Base-by-base conservation (phyloP, 2,113 vertebrate species). In the Poicephalus gulielmi region DNA sequence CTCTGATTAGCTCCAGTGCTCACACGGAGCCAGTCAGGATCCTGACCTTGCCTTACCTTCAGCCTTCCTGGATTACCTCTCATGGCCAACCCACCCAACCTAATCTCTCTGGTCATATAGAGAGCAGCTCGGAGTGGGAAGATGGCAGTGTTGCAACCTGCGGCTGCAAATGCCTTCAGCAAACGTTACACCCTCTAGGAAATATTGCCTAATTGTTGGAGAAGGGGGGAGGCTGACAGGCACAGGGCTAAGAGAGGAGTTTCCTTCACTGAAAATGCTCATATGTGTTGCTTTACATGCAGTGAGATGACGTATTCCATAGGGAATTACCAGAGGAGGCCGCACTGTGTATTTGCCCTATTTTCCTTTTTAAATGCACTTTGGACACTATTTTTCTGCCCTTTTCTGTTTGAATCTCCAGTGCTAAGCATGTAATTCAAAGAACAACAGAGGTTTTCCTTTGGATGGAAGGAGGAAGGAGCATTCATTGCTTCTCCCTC, bases 201-300 rank as follows among this genome's bases (percentile, higher is more conserved):
- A 96, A 75, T 14, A 8, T 83, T 88, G 90, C 87, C 93, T 31
- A 50, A 80, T 15, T 23, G 55, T 11, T n/a, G 81, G 50, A 67
- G 71, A 28, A 44, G 23, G 71, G 80, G 76, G 83, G 84, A 91
- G 87, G 75, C 75, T 7, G 75, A 10, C 20, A 13, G 69, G 1
- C 27, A 1, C 6, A 10, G 68, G 28, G 53, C 2, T 20, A 2
- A 10, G 35, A 35, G 66, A 68, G 55, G 24, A 19, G 3, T 46
- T 85, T 43, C 25, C 0, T 37, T 41, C 49, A 17, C 71, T 62
- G 4, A 9, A 23, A 27, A 39, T 3, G 0, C n/a, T 9, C 1
- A 0, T 2, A 2, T 2, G 23, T 0, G 7, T 28, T 39, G 27
- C 30, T 63, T 46, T 10, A 30, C 5, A 0, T 8, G 0, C 18